Evolutionary conservation across 2,888 invertebrate genomes (phyloP).

Genomic region (Mimachlamys varia): DNA sequence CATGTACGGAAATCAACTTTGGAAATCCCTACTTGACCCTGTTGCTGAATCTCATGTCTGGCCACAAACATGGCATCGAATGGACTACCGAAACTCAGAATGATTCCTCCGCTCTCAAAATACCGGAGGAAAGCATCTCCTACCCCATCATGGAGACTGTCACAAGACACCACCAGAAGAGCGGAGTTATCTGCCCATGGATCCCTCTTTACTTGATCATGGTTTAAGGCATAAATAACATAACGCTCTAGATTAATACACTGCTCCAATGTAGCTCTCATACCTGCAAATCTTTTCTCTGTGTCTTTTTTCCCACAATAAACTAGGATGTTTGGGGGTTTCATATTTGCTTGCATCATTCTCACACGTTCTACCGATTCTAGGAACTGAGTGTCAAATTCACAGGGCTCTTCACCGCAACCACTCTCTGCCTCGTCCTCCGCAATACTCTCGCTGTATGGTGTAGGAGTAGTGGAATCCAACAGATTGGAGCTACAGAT

Average conservation of each 20-base stretch:
- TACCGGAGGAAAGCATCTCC: conserved; percentile 68
- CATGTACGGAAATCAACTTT: conserved; percentile 63
- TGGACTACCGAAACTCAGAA: conserved; percentile 67
- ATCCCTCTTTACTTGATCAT: conserved; percentile 68
- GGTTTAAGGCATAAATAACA: conserved; percentile 77
- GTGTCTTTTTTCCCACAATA: conserved; percentile 78
- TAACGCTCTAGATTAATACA: conserved; percentile 75
- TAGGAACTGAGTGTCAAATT: conserved; percentile 51
- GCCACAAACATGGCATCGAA: conserved; percentile 64
- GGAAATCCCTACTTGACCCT: conserved; percentile 58
- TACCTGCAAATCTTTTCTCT: conserved; percentile 68
- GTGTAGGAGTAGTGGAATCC: conserved; percentile 42
- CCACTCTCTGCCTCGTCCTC: conserved; percentile 57
- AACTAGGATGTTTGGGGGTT: conserved; percentile 80
- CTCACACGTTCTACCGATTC: conserved; percentile 38
- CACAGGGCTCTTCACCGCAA: conserved; percentile 60
- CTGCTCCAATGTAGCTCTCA: conserved; percentile 66
- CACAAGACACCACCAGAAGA: conserved; percentile 72
- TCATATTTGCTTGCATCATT: conserved; percentile 50
- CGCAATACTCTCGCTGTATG: conserved; percentile 33
- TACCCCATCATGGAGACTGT: conserved; percentile 68
- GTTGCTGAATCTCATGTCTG: conserved; percentile 46
- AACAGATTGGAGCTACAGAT: conserved; percentile 56
- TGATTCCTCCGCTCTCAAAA: conserved; percentile 68
- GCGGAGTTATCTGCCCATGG: conserved; percentile 79